Conservation (phyloP, 1,140 invertebrate species). For the Leguminivora glycinivorella region DNA sequence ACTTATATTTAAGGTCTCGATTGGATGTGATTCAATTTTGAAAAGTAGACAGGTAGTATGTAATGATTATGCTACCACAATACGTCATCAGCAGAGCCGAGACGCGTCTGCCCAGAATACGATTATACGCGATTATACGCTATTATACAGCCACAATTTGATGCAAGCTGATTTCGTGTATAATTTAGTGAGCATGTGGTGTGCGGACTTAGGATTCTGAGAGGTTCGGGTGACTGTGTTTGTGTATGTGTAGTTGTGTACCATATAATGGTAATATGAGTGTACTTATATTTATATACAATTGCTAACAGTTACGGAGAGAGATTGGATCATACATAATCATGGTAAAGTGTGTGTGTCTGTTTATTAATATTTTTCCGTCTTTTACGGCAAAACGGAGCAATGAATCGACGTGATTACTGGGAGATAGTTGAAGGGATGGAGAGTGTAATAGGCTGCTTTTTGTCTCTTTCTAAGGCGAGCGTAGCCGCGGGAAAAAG, state of each 20-base stretch:
- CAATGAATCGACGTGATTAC: too few species aligned
- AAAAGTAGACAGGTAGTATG: neutral
- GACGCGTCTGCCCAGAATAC: slow-evolving; percentile 13
- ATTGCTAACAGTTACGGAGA: too few species aligned
- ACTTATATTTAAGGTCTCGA: neutral
- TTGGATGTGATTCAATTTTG: neutral
- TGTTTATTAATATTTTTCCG: too few species aligned
- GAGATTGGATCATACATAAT: too few species aligned
- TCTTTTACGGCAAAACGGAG: too few species aligned
- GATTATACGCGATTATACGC: slow-evolving; percentile 1
- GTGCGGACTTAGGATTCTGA: neutral
- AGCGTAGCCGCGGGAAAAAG: too few species aligned
- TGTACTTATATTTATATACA: neutral
- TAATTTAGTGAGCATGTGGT: slow-evolving; percentile 4
- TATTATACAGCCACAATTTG: slow-evolving; percentile 17
- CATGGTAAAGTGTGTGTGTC: too few species aligned
- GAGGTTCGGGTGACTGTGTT: neutral
- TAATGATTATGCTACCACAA: slow-evolving; percentile 4
- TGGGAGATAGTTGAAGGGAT: too few species aligned
- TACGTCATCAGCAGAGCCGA: slow-evolving; percentile 6
- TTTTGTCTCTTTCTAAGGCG: too few species aligned
- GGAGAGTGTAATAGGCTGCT: too few species aligned
- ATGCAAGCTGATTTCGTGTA: slow-evolving; percentile 11
- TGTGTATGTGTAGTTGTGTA: neutral
- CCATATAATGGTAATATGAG: neutral